Conservation (phyloP, 2,888 invertebrate genomes). For the Agrochola circellaris region DNA sequence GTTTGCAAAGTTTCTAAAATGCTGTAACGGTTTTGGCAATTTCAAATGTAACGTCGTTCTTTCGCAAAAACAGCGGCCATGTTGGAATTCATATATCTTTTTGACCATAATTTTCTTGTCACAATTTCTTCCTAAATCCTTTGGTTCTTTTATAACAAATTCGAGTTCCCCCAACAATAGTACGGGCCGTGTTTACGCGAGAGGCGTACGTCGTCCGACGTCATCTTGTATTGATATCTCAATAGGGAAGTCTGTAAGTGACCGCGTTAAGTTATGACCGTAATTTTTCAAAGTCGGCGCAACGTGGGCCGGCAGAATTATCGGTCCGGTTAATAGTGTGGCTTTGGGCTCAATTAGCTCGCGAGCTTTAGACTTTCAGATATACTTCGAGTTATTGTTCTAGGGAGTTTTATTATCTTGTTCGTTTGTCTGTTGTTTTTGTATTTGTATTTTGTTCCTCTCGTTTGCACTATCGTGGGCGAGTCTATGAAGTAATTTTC, state of each 20-base stretch:
- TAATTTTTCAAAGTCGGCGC: conserved; percentile 87
- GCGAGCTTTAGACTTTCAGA: conserved; percentile 65
- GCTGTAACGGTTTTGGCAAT: not conserved
- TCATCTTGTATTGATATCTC: conserved; percentile 90
- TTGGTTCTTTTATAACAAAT: not conserved
- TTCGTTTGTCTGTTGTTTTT: conserved; percentile 23
- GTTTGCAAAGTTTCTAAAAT: conserved; percentile 7
- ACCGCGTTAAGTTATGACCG: conserved; percentile 88
- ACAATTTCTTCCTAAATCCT: not conserved
- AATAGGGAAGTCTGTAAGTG: conserved; percentile 90
- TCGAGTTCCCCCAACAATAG: conserved; percentile 66
- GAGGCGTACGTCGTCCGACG: conserved; percentile 80
- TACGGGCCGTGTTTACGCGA: conserved; percentile 82
- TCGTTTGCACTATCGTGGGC: not conserved
- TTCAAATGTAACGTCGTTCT: not conserved
- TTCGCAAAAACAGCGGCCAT: not conserved
- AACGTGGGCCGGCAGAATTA: conserved; percentile 77
- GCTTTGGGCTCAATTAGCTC: conserved; percentile 86
- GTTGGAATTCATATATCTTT: not conserved
- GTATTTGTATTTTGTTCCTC: conserved; percentile 8
- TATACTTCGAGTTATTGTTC: conserved; percentile 60
- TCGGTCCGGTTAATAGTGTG: conserved; percentile 83
- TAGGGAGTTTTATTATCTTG: conserved; percentile 35
- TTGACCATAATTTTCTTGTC: not conserved
- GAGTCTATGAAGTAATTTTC: conserved; percentile 23